A percentile compares a stretch with the other conserved stretches of the same genome.
Conservation (phyloP, 2,888 invertebrate genomes). For the Drosophila imparisetae region DNA sequence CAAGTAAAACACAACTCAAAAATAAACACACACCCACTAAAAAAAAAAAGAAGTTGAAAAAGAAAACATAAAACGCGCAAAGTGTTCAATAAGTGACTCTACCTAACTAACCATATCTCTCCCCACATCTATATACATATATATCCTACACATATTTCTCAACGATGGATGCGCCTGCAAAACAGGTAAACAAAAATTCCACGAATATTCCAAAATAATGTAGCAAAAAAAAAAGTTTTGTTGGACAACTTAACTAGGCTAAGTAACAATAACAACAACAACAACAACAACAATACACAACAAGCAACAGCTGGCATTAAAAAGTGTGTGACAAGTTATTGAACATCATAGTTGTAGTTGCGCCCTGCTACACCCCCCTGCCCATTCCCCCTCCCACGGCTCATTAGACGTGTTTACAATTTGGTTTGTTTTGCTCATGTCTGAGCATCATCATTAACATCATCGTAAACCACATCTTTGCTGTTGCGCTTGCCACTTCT, state of each 20-base stretch:
- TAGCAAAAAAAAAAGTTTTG: constrained; percentile 54
- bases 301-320: constrained; percentile 20
- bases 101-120: constrained; percentile 13
- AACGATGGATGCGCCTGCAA: constrained; percentile 77
- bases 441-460: constrained; percentile 33
- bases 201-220: constrained; percentile 55
- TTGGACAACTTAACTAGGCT: constrained; percentile 71
- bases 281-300: constrained; percentile 30
- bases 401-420: constrained; percentile 71
- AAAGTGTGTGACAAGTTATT: constrained; percentile 75
- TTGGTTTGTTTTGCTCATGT: constrained; percentile 50
- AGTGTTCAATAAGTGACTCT: constrained; percentile 42
- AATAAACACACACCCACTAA: constrained; percentile 47
- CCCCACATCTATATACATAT: constrained; percentile 8
- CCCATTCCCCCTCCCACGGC: constrained; percentile 13
- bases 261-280: constrained; percentile 61
- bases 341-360: constrained; percentile 47
- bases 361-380: constrained; percentile 57
- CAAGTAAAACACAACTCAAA: constrained; percentile 18
- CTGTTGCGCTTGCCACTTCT: constrained; percentile 3
- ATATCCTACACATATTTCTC: constrained; percentile 25
- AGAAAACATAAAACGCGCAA: constrained; percentile 27
- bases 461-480: constrained; percentile 12
- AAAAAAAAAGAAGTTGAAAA: constrained; percentile 4
- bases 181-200: constrained; percentile 69